phyloP scores from a whole-genome alignment of 2,113 vertebrate species.

The Neogale vison region DNA sequence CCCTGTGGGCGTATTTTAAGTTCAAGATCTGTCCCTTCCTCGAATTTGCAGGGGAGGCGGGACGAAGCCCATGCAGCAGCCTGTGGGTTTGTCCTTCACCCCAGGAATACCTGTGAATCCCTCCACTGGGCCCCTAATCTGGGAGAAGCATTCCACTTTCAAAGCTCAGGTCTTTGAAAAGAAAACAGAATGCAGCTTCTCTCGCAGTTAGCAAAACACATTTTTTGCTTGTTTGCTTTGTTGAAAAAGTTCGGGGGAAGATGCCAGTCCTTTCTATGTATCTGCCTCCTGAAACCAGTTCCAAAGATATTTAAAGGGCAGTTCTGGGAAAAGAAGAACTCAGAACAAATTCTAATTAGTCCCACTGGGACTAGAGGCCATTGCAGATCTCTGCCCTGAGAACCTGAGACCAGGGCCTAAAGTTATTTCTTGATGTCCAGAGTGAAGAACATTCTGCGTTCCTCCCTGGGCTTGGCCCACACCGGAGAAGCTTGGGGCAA shows the following conservation, averaged over 20 bases:
- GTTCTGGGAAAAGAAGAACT: conserved; percentile 25
- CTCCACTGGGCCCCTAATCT: background rate
- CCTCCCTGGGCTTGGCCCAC: background rate
- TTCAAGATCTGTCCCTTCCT: no score
- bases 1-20: no score
- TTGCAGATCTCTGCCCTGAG: background rate
- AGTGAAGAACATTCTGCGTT: rapidly evolving
- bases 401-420: background rate
- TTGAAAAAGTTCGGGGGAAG: conserved; percentile 1
- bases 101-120: background rate
- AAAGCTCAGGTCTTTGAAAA: background rate
- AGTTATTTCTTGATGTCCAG: background rate
- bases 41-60: background rate
- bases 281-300: conserved; percentile 53
- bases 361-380: conserved; percentile 2
- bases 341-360: conserved; percentile 63
- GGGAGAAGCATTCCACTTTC: conserved; percentile 1
- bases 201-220: conserved; percentile 9
- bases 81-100: background rate
- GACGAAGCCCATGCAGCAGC: no score
- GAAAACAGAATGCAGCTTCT: background rate
- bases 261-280: background rate
- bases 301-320: conserved; percentile 48
- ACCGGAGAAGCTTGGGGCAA: background rate
- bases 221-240: conserved; percentile 55